Percentiles rank a stretch among this genome's conserved stretches.
Conservation (phyloP, 2,113 vertebrate species). For the Plecturocebus donacophilus region DNA sequence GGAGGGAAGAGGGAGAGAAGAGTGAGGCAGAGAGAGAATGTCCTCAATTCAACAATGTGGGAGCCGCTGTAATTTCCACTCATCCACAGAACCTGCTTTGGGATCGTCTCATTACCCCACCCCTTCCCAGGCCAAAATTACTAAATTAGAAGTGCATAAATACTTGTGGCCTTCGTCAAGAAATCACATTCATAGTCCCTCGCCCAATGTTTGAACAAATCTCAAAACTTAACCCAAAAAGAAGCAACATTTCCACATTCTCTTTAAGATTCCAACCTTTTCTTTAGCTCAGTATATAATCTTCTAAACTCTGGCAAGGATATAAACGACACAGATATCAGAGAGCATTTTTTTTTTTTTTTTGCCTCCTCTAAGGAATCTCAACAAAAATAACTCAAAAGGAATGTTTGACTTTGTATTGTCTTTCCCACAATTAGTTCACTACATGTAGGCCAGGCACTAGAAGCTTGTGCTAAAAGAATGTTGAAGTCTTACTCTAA, state of each 20-base stretch:
- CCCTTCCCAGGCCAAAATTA: not conserved
- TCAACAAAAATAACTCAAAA: slow-evolving; percentile 59
- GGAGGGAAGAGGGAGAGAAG: accelerated
- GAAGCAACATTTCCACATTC: not conserved
- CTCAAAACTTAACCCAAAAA: not conserved
- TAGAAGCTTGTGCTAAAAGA: not conserved
- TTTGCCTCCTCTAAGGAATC: slow-evolving; percentile 38
- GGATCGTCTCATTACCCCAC: not conserved
- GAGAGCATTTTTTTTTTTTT: not conserved
- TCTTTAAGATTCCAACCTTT: not conserved
- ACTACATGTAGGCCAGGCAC: not conserved
- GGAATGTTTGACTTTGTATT: slow-evolving; percentile 31
- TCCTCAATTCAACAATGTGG: not conserved
- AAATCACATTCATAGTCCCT: not conserved
- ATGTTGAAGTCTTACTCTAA: slow-evolving; percentile 92
- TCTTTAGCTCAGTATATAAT: not conserved
- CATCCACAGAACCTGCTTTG: not conserved
- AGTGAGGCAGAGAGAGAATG: not conserved
- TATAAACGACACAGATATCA: slow-evolving; percentile 4
- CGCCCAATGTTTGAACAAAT: not conserved
- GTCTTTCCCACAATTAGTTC: slow-evolving; percentile 19
- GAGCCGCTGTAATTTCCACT: not conserved
- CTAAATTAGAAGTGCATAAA: not conserved
- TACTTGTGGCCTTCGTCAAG: not conserved
- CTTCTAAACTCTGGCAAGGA: not conserved